Percentiles rank a stretch among this genome's conserved stretches.
These are phyloP conservation scores for Antheraea mylitta DNA, from an alignment of 1,140 invertebrate genomes.

Conservation along the genomic window DNA sequence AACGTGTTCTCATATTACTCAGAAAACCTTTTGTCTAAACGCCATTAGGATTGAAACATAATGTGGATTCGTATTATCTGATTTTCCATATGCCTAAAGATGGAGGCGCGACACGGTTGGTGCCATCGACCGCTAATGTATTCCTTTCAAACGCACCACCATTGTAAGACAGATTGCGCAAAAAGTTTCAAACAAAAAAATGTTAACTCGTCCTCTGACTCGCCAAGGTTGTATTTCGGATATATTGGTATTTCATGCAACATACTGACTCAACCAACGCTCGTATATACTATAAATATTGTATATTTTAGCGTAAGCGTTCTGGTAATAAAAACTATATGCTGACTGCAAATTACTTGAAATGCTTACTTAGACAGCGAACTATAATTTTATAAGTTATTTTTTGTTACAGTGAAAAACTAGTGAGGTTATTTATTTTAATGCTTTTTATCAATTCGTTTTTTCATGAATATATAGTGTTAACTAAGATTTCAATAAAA, in stretches of 20 bases:
- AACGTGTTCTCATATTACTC: not conserved
- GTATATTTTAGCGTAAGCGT: slow-evolving; percentile 41
- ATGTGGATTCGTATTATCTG: slow-evolving; percentile 17
- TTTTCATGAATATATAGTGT: too few relatives aligned
- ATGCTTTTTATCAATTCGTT: too few relatives aligned
- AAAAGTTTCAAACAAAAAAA: slow-evolving; percentile 58
- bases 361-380: not conserved
- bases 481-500: too few relatives aligned
- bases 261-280: slow-evolving; percentile 35
- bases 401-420: not conserved
- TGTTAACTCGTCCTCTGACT: slow-evolving; percentile 50
- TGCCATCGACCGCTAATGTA: slow-evolving; percentile 58
- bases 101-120: slow-evolving; percentile 5
- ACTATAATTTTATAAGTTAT: not conserved
- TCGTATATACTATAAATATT: slow-evolving; percentile 30
- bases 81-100: slow-evolving; percentile 14
- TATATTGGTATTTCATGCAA: slow-evolving; percentile 51
- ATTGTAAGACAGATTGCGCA: slow-evolving; percentile 59
- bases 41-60: slow-evolving; percentile 15
- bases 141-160: slow-evolving; percentile 62
- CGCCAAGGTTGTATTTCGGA: slow-evolving; percentile 50
- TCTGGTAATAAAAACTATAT: slow-evolving; percentile 24
- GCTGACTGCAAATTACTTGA: not conserved
- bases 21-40: slow-evolving; percentile 12
- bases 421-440: too few relatives aligned